Percentiles rank a stretch among this genome's conserved stretches.
Conservation (phyloP, 2,888 invertebrate genomes). For the Cylloceria caligata region DNA sequence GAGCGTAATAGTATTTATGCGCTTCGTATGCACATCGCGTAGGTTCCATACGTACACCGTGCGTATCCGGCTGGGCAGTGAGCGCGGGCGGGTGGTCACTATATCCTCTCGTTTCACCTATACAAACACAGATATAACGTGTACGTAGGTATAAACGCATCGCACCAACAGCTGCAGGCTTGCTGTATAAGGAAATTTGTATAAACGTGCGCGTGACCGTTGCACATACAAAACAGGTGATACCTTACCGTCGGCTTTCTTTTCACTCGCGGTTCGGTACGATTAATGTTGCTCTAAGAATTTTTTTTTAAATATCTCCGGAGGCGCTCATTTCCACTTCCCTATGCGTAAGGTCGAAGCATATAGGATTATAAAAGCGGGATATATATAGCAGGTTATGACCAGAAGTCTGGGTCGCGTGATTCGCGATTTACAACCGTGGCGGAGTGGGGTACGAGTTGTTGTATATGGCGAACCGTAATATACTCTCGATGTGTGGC, state of each 20-base stretch:
- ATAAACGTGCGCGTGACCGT: conserved; percentile 57
- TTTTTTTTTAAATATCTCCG: neutral
- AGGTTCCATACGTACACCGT: conserved; percentile 47
- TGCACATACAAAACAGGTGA: conserved; percentile 60
- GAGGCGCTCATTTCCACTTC: conserved; percentile 7
- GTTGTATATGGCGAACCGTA: conserved; percentile 31
- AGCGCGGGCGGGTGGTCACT: conserved; percentile 59
- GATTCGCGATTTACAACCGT: conserved; percentile 56
- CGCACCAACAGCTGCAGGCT: conserved; percentile 60
- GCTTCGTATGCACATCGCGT: conserved; percentile 64
- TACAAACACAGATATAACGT: conserved; percentile 8
- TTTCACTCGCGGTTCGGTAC: conserved; percentile 31
- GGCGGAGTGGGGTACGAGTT: neutral
- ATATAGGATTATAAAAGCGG: conserved; percentile 25
- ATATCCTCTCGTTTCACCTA: conserved; percentile 28
- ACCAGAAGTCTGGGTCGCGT: conserved; percentile 55
- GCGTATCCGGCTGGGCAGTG: conserved; percentile 46
- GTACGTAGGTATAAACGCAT: neutral
- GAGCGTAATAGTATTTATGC: conserved; percentile 60
- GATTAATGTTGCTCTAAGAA: conserved; percentile 46
- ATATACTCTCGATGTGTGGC: conserved; percentile 63
- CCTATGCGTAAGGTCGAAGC: neutral
- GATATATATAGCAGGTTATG: conserved; percentile 1
- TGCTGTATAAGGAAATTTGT: conserved; percentile 64
- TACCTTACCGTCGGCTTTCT: conserved; percentile 28